These are phyloP conservation scores for Lepisosteus oculatus DNA, from an alignment of 2,113 vertebrate species.

Conservation along the genomic window DNA sequence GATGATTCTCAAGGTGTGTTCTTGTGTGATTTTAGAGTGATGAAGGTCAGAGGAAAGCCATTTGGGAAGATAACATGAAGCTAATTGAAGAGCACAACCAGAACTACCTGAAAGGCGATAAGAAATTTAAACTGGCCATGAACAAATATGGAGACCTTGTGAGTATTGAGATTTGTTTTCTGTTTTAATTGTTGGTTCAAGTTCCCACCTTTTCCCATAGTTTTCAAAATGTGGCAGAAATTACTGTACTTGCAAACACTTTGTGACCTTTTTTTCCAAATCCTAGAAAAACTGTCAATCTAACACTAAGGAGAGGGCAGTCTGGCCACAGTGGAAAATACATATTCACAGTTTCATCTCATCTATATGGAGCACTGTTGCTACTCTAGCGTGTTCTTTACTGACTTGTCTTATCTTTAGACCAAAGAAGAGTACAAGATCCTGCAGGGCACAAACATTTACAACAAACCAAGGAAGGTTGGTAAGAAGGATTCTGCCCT, in stretches of 20 bases:
- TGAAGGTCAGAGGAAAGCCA: constrained; percentile 46
- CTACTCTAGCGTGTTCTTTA: not conserved
- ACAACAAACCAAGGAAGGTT: constrained; percentile 34
- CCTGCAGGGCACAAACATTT: constrained; percentile 56
- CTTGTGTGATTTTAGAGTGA: constrained; percentile 31
- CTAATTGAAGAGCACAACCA: constrained; percentile 60
- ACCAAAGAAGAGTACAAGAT: constrained; percentile 52
- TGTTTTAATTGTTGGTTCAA: not conserved
- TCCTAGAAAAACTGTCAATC: too few species aligned
- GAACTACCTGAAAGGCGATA: constrained; percentile 48
- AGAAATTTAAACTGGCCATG: constrained; percentile 60
- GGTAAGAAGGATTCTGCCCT: constrained; percentile 43
- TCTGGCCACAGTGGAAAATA: too few species aligned
- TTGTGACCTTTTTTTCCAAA: too few species aligned
- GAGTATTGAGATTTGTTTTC: constrained; percentile 8
- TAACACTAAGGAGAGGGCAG: too few species aligned
- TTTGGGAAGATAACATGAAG: constrained; percentile 60
- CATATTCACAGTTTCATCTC: too few species aligned
- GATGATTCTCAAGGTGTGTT: not conserved
- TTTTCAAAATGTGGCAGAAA: too few species aligned
- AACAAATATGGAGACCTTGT: constrained; percentile 70
- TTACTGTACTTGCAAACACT: too few species aligned
- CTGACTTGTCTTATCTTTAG: constrained; percentile 32
- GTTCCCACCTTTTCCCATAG: too few species aligned
- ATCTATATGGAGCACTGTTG: not conserved